Evolutionary conservation across 1,140 invertebrate species (phyloP), one percentile per base, ranked within the genome.

Genomic region (Cotesia vestalis): DNA sequence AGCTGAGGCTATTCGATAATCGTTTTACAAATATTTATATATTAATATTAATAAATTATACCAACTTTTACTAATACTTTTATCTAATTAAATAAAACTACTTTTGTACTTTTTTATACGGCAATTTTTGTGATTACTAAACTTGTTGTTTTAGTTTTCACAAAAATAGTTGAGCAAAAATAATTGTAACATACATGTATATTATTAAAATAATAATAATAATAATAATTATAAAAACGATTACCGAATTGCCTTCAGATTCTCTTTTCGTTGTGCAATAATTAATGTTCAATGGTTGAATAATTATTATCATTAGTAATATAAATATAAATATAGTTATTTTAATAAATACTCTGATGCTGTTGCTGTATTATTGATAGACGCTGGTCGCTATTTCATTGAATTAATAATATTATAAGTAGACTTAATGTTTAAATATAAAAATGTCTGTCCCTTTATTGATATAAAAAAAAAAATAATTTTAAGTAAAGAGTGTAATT

Each of bases 91-190:
- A 27, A 27, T 27, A 27, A 27, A 27, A 61, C 57, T 61, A 69
- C 57, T 69, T 69, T 69, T 69, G 67, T 69, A 69, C 67, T 69
- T 69, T 69, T 69, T 55, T 69, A 69, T 51, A 46, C 40, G 36
- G 52, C 67, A 53, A 69, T 51, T 20, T 61, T 69, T 69, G 55
- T 69, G 55, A 61, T 69, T 36, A 14, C 38, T 61, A 14, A 8
- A 12, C n/a, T n/a, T n/a, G 52, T 64, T 12, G 9, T 51, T 11
- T 66, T 66, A 38, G 11, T 8, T 66, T 46, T 66, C 40, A 66
- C 63, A 66, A 66, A 52, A 66, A 53, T 66, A 52, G 40, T 68
- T 55, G 52, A 66, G 9, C 4, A 66, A 51, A 51, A 51, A 34
- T 52, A 52, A 17, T 1, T 60, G 8, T 51, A 61, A 60, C 12